A percentile compares a stretch with the other conserved stretches of the same genome.
Evolutionary conservation across 2,113 vertebrate genomes (phyloP).

Genomic region (Neolamprologus variostigma): DNA sequence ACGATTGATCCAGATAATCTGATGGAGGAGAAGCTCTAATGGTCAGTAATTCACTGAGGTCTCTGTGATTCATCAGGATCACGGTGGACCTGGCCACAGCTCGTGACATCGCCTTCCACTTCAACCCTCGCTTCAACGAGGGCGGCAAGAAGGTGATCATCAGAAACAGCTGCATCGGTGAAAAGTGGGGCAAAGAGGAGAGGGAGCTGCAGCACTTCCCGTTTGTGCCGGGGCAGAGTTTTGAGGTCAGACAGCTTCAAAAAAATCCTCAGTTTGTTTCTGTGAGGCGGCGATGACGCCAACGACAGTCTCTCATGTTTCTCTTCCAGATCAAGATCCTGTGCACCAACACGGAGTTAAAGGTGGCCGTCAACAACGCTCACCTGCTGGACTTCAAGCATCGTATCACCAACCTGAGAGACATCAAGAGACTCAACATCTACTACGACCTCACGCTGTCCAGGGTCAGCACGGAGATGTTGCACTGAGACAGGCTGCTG

Average conservation of each 20-base stretch:
- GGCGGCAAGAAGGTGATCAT: neutral
- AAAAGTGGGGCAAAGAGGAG: conserved; percentile 46
- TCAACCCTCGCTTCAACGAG: conserved; percentile 58
- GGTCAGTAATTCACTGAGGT: neutral
- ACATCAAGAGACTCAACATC: neutral
- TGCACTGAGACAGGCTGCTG: neutral
- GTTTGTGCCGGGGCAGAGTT: neutral
- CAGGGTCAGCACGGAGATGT: neutral
- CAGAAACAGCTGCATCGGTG: conserved; percentile 10
- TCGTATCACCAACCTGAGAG: neutral
- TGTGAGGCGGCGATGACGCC: neutral
- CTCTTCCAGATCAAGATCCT: conserved; percentile 46
- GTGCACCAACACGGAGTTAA: neutral
- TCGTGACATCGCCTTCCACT: conserved; percentile 26
- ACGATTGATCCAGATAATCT: neutral
- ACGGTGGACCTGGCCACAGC: neutral
- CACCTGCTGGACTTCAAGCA: conserved; percentile 22
- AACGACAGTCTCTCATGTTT: neutral
- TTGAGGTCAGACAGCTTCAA: conserved; percentile 17
- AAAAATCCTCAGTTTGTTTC: neutral
- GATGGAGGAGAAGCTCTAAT: neutral
- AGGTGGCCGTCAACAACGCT: neutral
- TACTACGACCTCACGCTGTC: conserved; percentile 6
- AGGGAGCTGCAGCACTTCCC: neutral
- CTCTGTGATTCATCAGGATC: conserved; percentile 17